Conservation (phyloP, 2,113 vertebrate genomes). For the Panurus biarmicus region DNA sequence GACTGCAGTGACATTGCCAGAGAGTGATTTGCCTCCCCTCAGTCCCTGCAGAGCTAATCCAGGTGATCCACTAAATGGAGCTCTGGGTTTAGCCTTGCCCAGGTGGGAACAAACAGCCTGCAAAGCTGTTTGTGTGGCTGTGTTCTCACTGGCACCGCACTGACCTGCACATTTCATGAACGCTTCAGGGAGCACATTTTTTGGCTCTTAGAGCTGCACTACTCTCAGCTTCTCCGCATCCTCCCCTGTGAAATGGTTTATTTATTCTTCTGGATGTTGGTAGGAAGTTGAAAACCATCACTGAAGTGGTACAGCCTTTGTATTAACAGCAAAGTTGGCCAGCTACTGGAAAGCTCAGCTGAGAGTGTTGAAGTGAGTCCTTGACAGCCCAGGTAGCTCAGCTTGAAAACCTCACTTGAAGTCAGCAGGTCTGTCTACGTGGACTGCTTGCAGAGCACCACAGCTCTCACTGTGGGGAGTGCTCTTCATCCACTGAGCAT, state of each 20-base stretch:
- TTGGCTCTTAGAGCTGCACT: background rate
- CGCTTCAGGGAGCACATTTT: background rate
- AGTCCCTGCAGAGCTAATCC: background rate
- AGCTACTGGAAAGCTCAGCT: background rate
- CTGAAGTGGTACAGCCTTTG: background rate
- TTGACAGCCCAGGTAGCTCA: background rate
- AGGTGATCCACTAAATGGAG: background rate
- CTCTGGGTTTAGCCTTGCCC: background rate
- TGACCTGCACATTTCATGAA: background rate
- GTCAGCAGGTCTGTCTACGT: background rate
- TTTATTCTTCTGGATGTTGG: background rate
- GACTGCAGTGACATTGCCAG: background rate
- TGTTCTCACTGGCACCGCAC: background rate
- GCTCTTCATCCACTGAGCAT: background rate
- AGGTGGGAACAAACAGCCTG: background rate
- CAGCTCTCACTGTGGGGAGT: background rate
- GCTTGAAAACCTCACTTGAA: background rate
- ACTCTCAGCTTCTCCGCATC: background rate
- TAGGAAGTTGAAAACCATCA: background rate
- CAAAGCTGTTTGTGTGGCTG: background rate
- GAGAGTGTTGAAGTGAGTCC: background rate
- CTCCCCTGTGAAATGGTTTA: background rate
- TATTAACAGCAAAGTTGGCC: background rate
- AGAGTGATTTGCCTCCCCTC: background rate
- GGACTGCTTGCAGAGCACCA: background rate